phyloP scores from a whole-genome alignment of 2,888 invertebrate species.

The Tigriopus californicus region DNA sequence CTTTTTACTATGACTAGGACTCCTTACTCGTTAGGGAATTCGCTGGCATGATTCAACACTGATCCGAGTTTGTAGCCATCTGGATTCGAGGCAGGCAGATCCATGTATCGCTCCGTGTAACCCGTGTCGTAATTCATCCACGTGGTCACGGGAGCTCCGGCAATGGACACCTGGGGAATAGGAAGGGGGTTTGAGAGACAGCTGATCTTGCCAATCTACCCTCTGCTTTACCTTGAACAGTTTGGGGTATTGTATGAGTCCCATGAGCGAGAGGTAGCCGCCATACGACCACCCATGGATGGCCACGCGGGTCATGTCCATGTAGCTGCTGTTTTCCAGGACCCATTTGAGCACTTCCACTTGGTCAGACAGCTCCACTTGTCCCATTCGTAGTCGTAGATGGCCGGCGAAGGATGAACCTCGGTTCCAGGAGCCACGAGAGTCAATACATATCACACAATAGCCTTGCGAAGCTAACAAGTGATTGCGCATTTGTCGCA shows the following conservation, averaged over 20 bases:
- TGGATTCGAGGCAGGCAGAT: constrained; percentile 51
- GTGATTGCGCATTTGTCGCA: constrained; percentile 75
- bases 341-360: constrained; percentile 78
- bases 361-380: constrained; percentile 77
- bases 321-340: constrained; percentile 53
- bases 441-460: constrained; percentile 86
- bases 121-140: constrained; percentile 97
- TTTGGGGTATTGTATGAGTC: constrained; percentile 73
- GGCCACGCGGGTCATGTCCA: constrained; percentile 78
- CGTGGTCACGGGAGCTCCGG: constrained; percentile 91
- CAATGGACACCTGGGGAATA: constrained; percentile 47
- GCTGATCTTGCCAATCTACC: not conserved
- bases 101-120: constrained; percentile 96
- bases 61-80: constrained; percentile 44
- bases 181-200: not conserved
- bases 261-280: constrained; percentile 89
- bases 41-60: constrained; percentile 60
- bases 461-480: constrained; percentile 89
- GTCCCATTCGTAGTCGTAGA: constrained; percentile 60
- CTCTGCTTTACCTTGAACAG: constrained; percentile 50
- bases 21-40: constrained; percentile 73
- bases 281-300: constrained; percentile 99
- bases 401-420: constrained; percentile 81
- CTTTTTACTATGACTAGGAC: no score
- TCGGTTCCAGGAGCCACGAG: constrained; percentile 80